Base-by-base conservation (phyloP, 2,888 invertebrate genomes). In the Cheilosia variabilis region DNA sequence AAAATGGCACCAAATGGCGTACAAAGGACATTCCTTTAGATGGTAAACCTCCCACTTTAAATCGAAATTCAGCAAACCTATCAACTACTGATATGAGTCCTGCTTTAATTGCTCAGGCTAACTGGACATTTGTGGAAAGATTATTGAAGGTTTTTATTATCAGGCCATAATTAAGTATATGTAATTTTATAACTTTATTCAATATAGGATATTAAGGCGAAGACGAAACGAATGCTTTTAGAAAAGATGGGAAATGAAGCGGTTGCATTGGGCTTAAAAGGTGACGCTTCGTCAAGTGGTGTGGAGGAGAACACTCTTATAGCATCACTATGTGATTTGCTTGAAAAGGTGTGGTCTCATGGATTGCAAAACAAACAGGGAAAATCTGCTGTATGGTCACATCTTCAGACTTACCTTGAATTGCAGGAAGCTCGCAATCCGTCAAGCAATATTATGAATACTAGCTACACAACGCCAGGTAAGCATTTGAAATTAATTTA, bases 201-300 rank as follows among this genome's bases (percentile, higher is more conserved):
- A 60, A 53, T 75, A 2, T 88, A 97, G 97, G 97, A 97, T 92
- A 97, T 97, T 89, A 97, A 97, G 93, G 95, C 96, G 66, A 97
- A 98, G 94, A 99, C 99, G 1, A 99, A 99, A 93, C 94, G 99
- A 88, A 99, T 99, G 98, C 93, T 99, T 43, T 95, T 99, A n/a
- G 98, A 99, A 90, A 99, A 99, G 93, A 97, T 99, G 96, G 99
- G 99, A 1, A 96, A 96, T 4, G 99, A 99, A 93, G 99, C 99
- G 10, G 96, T 97, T 1, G 98, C 98, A 62, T 93, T 99, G 86
- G 98, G 98, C 15, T 96, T 98, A 87, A 96, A 96, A 50, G 96
- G 96, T 53, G 97, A 98, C 90, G 94, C 94, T 2, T 94, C 94
- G 0, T 92, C 95, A 82, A 93, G 94, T 0, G 95, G 95, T 58